A percentile compares a stretch with the other conserved stretches of the same genome.
Evolutionary conservation across 2,797 vertebrate species (phyloP).

Genomic region (Fistularia tabacaria): DNA sequence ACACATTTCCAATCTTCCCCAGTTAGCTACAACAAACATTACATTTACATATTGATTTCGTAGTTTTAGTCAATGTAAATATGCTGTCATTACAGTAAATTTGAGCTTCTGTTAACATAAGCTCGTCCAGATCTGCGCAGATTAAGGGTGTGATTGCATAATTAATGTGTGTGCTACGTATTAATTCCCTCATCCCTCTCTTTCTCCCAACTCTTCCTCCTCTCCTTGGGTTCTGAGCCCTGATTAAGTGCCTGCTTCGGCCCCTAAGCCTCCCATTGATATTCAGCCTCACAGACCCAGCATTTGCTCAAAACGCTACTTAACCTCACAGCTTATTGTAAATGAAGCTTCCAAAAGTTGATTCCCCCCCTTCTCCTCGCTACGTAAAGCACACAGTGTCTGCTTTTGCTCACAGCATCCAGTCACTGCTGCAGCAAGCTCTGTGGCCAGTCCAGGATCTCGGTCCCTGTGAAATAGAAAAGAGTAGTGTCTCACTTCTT

Average conservation of each 20-base stretch:
- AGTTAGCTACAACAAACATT: constrained; percentile 99
- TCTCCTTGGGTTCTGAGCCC: constrained; percentile 74
- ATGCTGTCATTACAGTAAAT: constrained; percentile 99
- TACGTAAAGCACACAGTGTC: constrained; percentile 51
- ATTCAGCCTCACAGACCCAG: constrained; percentile 74
- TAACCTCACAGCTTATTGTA: constrained; percentile 79
- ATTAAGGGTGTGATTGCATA: constrained; percentile 96
- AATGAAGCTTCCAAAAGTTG: constrained; percentile 76
- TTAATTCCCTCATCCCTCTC: constrained; percentile 78
- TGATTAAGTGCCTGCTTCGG: constrained; percentile 77
- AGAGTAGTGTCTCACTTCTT: not conserved
- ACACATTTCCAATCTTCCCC: constrained; percentile 86
- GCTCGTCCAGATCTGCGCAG: constrained; percentile 93
- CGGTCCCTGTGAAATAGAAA: not conserved
- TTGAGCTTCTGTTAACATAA: constrained; percentile 99
- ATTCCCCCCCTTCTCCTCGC: constrained; percentile 55
- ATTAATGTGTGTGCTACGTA: constrained; percentile 89
- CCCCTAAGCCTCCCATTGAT: constrained; percentile 79
- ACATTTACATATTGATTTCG: constrained; percentile 99
- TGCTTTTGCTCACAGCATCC: constrained; percentile 30
- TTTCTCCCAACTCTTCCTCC: constrained; percentile 68
- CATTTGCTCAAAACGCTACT: constrained; percentile 79
- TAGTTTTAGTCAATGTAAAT: constrained; percentile 99
- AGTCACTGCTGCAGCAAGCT: constrained; percentile 13
- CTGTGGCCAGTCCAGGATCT: not conserved